Conservation (phyloP, 2,888 invertebrate species). For the Petrophora chlorosata region DNA sequence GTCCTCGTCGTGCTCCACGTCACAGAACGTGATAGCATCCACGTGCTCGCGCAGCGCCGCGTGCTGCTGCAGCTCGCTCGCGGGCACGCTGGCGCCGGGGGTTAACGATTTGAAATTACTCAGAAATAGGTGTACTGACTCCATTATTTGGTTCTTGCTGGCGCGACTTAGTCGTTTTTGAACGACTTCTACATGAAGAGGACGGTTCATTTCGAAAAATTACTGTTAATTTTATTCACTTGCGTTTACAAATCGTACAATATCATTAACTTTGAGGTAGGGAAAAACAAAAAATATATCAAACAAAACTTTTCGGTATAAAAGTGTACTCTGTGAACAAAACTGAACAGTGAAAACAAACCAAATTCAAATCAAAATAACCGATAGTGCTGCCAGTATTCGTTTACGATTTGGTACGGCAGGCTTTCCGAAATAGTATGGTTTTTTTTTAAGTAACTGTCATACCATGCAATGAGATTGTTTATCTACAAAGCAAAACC, state of each 20-base stretch:
- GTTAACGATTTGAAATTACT: slow-evolving; percentile 54
- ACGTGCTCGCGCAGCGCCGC: slow-evolving; percentile 60
- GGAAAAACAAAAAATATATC: too few relatives aligned
- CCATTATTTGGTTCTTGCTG: slow-evolving; percentile 55
- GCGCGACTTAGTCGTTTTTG: slow-evolving; percentile 62
- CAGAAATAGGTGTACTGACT: slow-evolving; percentile 57
- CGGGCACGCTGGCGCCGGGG: slow-evolving; percentile 61
- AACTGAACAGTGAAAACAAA: too few relatives aligned
- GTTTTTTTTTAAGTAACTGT: too few relatives aligned
- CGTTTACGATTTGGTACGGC: too few relatives aligned
- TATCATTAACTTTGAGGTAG: too few relatives aligned
- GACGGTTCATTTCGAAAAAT: slow-evolving; percentile 47
- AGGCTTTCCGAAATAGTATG: too few relatives aligned
- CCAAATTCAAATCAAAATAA: too few relatives aligned
- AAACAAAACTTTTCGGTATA: too few relatives aligned
- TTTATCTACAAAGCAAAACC: too few relatives aligned
- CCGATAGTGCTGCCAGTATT: too few relatives aligned
- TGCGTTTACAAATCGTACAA: neutral
- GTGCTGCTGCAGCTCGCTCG: slow-evolving; percentile 54
- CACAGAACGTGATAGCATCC: slow-evolving; percentile 63
- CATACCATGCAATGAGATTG: too few relatives aligned
- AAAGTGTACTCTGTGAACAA: too few relatives aligned
- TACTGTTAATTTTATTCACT: neutral
- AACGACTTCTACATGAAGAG: slow-evolving; percentile 70
- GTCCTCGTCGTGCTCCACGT: slow-evolving; percentile 53